phyloP scores from a whole-genome alignment of 2,888 invertebrate genomes.

The Leptopilina syphax region DNA sequence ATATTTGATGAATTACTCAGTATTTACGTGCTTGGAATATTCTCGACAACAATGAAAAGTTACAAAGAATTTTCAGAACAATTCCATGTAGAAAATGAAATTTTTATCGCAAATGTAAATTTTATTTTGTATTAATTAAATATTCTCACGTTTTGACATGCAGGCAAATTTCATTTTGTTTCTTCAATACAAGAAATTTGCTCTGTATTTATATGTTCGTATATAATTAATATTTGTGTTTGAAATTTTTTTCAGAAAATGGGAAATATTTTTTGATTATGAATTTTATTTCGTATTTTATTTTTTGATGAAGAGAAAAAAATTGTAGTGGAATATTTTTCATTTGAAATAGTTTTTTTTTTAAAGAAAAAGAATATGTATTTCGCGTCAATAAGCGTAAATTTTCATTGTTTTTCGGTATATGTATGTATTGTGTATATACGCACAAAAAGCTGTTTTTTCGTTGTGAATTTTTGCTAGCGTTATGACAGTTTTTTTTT shows the following conservation, averaged over 20 bases:
- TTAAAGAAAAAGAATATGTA: neutral
- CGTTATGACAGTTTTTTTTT: neutral
- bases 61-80: neutral
- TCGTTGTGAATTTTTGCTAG: neutral
- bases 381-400: conserved; percentile 26
- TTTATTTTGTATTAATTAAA: too few relatives aligned
- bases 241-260: too few relatives aligned
- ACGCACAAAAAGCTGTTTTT: conserved; percentile 14
- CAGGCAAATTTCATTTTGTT: too few relatives aligned
- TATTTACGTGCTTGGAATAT: neutral
- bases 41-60: neutral
- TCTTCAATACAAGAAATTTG: too few relatives aligned
- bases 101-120: too few relatives aligned
- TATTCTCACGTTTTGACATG: too few relatives aligned
- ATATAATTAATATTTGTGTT: too few relatives aligned
- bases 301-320: neutral
- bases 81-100: too few relatives aligned
- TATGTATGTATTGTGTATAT: neutral
- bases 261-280: too few relatives aligned
- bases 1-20: conserved; percentile 5
- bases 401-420: conserved; percentile 15
- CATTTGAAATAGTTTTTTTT: neutral
- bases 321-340: conserved; percentile 1
- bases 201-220: too few relatives aligned
- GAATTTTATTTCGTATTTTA: too few relatives aligned